Evolutionary conservation across 2,797 vertebrate genomes (phyloP).

Genomic region (Holocentrus rufus): DNA sequence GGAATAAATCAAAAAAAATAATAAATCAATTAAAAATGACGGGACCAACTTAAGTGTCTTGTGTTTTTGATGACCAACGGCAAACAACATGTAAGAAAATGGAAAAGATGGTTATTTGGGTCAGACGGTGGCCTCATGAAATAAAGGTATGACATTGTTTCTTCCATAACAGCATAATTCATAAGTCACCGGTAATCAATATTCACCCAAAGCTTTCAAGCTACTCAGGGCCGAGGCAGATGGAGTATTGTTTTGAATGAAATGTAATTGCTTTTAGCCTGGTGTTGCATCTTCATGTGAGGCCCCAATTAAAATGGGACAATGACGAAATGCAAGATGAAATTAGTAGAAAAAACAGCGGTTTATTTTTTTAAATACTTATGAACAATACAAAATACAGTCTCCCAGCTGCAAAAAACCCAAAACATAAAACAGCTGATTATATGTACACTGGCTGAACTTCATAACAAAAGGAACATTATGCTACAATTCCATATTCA

Average conservation of each 20-base stretch:
- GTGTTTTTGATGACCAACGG: not conserved
- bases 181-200: conserved; percentile 24
- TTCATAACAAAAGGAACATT: conserved; percentile 72
- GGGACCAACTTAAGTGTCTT: conserved; percentile 47
- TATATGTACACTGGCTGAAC: conserved; percentile 85
- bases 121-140: conserved; percentile 15
- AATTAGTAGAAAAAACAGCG: conserved; percentile 77
- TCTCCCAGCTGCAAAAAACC: conserved; percentile 77
- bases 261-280: conserved; percentile 8
- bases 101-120: conserved; percentile 8
- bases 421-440: conserved; percentile 74
- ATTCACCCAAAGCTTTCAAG: conserved; percentile 8
- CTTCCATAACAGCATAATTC: not conserved
- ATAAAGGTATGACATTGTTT: not conserved
- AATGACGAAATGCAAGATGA: conserved; percentile 8
- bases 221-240: conserved; percentile 1
- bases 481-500: conserved; percentile 55
- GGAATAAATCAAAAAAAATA: conserved; percentile 69
- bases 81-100: not conserved
- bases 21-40: conserved; percentile 55
- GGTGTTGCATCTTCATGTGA: conserved; percentile 19
- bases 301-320: not conserved
- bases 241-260: conserved; percentile 19
- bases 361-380: conserved; percentile 92
- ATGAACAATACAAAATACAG: conserved; percentile 89